Conservation (phyloP, 1,140 invertebrate genomes). For the Rhysida immarginata region DNA sequence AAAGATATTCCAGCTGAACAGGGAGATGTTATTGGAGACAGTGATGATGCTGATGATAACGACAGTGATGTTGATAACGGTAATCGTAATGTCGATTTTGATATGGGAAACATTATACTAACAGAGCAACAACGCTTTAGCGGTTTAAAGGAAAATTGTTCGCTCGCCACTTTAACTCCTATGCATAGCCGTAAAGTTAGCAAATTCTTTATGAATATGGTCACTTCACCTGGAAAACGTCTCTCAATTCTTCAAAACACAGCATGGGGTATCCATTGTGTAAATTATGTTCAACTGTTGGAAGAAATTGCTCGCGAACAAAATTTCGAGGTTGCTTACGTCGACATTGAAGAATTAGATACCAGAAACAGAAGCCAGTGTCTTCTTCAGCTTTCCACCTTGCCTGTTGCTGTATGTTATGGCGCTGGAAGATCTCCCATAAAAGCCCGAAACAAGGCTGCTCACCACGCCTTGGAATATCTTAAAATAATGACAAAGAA, state of each 20-base stretch:
- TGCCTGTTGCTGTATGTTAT: conserved; percentile 85
- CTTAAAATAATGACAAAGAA: conserved; percentile 72
- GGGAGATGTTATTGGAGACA: conserved; percentile 34
- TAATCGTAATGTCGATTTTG: conserved; percentile 3
- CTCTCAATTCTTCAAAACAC: conserved; percentile 64
- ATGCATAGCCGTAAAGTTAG: conserved; percentile 76
- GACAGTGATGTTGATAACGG: no score
- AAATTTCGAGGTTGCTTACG: conserved; percentile 80
- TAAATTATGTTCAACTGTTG: conserved; percentile 72
- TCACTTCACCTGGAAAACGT: conserved; percentile 63
- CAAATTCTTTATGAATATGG: conserved; percentile 81
- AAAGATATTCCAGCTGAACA: conserved; percentile 53
- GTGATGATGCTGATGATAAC: conserved; percentile 33
- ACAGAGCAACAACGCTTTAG: conserved; percentile 41
- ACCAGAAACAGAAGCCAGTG: conserved; percentile 69
- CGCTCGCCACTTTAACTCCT: conserved; percentile 49
- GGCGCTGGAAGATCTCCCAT: conserved; percentile 59
- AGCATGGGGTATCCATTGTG: conserved; percentile 51
- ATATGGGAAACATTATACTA: neutral
- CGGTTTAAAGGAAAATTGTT: conserved; percentile 62
- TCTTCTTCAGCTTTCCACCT: conserved; percentile 79
- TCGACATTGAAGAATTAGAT: conserved; percentile 81
- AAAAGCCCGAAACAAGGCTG: conserved; percentile 70
- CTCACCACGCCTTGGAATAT: conserved; percentile 81
- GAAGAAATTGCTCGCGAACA: conserved; percentile 78